Evolutionary conservation across 2,113 vertebrate genomes (phyloP).

Genomic region (Micronisus gabar): DNA sequence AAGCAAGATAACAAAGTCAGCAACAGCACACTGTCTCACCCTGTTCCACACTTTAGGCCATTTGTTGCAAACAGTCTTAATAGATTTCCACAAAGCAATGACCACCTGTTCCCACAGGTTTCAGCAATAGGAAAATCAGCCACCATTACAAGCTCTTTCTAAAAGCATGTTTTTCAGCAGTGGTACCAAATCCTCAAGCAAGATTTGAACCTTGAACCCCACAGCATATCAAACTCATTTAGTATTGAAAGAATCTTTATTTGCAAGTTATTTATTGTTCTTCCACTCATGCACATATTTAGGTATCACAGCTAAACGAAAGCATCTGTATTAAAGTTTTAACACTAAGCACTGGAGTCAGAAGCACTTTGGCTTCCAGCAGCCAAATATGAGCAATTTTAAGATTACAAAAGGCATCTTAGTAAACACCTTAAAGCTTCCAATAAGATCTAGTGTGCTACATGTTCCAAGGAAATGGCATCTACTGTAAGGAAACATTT

Average conservation of each 20-base stretch:
- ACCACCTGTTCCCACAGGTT: slow-evolving; percentile 45
- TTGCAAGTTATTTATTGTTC: neutral
- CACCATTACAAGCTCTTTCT: neutral
- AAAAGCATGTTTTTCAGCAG: neutral
- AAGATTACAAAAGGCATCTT: neutral
- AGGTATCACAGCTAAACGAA: neutral
- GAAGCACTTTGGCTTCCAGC: neutral
- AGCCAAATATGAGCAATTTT: neutral
- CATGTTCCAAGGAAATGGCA: neutral
- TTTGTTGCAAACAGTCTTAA: neutral
- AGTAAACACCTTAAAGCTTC: neutral
- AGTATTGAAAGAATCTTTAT: neutral
- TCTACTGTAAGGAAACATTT: neutral
- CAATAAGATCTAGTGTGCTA: neutral
- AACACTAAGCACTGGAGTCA: neutral
- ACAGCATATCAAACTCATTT: neutral
- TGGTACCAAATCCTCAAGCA: neutral
- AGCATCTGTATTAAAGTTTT: neutral
- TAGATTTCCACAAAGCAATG: neutral
- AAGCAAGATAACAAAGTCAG: slow-evolving; percentile 23
- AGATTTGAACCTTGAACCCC: neutral
- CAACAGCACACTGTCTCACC: neutral
- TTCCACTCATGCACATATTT: neutral
- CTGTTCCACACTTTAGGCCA: neutral
- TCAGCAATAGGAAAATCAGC: neutral